Percentiles rank a stretch among this genome's conserved stretches.
Evolutionary conservation across 1,140 invertebrate genomes (phyloP).

Genomic region (Phymorhynchus buccinoides): DNA sequence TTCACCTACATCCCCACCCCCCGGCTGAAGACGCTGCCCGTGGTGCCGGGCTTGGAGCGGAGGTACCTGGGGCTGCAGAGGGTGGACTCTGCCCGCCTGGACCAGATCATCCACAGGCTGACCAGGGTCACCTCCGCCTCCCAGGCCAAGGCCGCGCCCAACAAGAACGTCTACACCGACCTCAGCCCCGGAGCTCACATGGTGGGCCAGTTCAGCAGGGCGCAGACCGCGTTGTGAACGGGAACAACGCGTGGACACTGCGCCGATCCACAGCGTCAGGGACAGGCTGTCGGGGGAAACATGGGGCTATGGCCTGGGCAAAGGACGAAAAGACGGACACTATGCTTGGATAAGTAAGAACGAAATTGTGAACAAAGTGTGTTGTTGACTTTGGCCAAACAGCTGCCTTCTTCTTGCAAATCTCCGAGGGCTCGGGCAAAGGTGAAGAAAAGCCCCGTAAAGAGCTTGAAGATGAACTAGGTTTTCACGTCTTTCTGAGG

Average conservation of each 20-base stretch:
- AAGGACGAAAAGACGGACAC: too few relatives aligned
- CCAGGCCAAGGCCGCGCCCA: slow-evolving; percentile 59
- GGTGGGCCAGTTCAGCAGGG: slow-evolving; percentile 20
- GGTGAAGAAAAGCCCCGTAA: too few relatives aligned
- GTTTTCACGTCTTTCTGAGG: too few relatives aligned
- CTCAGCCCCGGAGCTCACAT: slow-evolving; percentile 46
- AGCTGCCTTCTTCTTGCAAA: neutral
- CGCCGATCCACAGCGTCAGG: neutral
- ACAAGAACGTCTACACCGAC: slow-evolving; percentile 63
- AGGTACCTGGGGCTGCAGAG: slow-evolving; percentile 56
- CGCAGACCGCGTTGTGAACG: neutral
- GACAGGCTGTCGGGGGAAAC: too few relatives aligned
- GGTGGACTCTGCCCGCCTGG: slow-evolving; percentile 49
- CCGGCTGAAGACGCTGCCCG: slow-evolving; percentile 56
- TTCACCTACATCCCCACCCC: slow-evolving; percentile 55
- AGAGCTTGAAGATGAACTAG: too few relatives aligned
- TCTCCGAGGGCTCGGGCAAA: neutral
- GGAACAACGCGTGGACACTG: too few relatives aligned
- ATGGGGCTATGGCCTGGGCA: too few relatives aligned
- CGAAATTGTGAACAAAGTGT: too few relatives aligned
- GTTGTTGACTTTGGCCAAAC: too few relatives aligned
- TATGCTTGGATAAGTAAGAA: too few relatives aligned
- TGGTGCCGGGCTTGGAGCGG: slow-evolving; percentile 56
- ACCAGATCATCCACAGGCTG: slow-evolving; percentile 56
- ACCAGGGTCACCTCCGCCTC: slow-evolving; percentile 62